Base-by-base conservation (phyloP, 92 coral and sea anemone species). In the Palythoa caribaeorum region DNA sequence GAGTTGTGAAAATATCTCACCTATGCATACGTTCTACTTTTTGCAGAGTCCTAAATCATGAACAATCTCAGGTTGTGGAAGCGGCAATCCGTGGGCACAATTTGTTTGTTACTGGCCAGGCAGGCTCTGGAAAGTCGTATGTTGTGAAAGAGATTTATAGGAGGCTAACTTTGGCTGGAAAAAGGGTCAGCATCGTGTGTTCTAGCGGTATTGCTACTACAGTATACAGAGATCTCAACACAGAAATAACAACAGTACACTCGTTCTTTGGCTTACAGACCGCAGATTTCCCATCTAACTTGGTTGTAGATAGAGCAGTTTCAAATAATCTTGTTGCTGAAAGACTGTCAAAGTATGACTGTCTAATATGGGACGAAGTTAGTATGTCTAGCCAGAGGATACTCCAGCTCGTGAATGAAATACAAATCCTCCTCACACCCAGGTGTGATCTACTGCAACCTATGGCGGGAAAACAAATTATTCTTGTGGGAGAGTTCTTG, bases 71-170 rank as follows among this genome's bases (percentile, higher is more conserved):
- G 20, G 69, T 62, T 14, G 20, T 62, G 20, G 69, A 73, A 73
- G 77, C 77, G 51, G 77, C 77, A 38, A 37, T 39, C 52, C n/a
- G 51, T 38, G 77, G 52, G 52, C 54, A 73, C 21, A 73, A 73
- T 73, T 10, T 73, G 53, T 73, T 40, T 19, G 12, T 73, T 15
- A 39, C 78, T 12, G 78, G 78, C 35, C 78, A 73, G 9, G 78
- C 78, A 14, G 78, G 78, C 19, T 14, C 78, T 6, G 78, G 55
- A 73, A 73, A 73, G 55, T 8, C 78, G 21, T 73, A 40, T 39
- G 78, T 73, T 20, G 78, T 72, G n/a, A 36, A 11, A 72, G 77
- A 72, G 19, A 16, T 72, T 13, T 72, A 72, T 16, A 72, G 77
- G 51, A 38, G 51, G n/a, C 53, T 72, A 38, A 38, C n/a, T 37